A percentile compares a stretch with the other conserved stretches of the same genome.
phyloP scores from a whole-genome alignment of 2,797 vertebrate genomes.

The Microchirus variegatus region DNA sequence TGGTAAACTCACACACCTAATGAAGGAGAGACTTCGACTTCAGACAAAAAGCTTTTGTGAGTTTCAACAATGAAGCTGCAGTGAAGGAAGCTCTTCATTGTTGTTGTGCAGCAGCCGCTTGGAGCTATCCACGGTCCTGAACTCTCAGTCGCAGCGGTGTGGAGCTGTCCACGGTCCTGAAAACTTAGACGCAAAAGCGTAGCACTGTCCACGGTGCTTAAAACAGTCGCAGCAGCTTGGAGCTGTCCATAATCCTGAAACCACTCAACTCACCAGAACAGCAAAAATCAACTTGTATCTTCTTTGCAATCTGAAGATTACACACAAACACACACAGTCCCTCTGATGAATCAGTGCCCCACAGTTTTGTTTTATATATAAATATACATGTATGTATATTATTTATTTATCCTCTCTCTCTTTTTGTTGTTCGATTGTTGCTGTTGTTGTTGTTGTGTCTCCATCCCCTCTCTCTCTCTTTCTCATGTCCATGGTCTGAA shows the following conservation, averaged over 20 bases:
- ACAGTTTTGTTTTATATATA: constrained; percentile 1
- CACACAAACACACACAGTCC: not conserved
- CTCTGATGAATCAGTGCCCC: constrained; percentile 30
- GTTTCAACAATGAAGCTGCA: not conserved
- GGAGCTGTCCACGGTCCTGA: constrained; percentile 68
- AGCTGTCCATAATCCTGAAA: constrained; percentile 55
- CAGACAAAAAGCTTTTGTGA: constrained; percentile 48
- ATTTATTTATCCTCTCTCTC: constrained; percentile 23
- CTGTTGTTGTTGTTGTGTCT: constrained; percentile 63
- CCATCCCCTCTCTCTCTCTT: constrained; percentile 31
- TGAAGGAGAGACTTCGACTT: constrained; percentile 12
- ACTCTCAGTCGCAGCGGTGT: not conserved
- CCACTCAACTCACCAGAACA: not conserved
- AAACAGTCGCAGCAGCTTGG: constrained; percentile 7
- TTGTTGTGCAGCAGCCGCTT: not conserved
- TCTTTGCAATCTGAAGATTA: not conserved
- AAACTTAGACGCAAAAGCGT: not conserved
- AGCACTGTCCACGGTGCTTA: constrained; percentile 80
- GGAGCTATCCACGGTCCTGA: constrained; percentile 80
- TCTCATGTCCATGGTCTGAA: constrained; percentile 70
- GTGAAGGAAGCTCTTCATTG: constrained; percentile 13
- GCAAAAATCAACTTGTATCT: not conserved
- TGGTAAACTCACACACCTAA: not conserved
- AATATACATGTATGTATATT: not conserved
- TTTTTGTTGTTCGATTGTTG: constrained; percentile 78